Conservation (phyloP, 1,140 invertebrate species). For the Trypoxylus dichotomus region DNA sequence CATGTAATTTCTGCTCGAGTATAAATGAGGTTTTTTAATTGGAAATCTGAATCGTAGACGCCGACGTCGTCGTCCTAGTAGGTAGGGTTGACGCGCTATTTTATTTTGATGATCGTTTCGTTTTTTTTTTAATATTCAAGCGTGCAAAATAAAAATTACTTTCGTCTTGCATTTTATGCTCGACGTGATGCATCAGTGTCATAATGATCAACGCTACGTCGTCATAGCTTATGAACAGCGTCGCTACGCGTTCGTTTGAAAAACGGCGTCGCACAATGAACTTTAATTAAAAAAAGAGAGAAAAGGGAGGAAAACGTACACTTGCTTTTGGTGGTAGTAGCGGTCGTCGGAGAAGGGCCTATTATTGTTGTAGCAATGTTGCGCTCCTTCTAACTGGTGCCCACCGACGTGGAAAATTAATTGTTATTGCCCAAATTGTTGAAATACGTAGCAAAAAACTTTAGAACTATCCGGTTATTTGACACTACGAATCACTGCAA, state of each 20-base stretch:
- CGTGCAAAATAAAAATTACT: not conserved
- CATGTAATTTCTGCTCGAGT: slow-evolving; percentile 50
- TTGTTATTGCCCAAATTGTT: slow-evolving; percentile 5
- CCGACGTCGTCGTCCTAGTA: not conserved
- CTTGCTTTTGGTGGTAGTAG: not conserved
- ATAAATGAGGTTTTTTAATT: slow-evolving; percentile 53
- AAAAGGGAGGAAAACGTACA: not conserved
- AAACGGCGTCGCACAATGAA: not conserved
- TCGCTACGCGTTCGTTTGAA: not conserved
- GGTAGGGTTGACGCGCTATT: slow-evolving; percentile 31
- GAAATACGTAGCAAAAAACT: not conserved
- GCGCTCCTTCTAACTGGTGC: not conserved
- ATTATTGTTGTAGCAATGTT: not conserved
- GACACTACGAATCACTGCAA: not conserved
- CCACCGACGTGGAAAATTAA: not conserved
- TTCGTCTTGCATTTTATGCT: slow-evolving; percentile 7
- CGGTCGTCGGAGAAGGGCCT: not conserved
- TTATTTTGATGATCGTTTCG: slow-evolving; percentile 40
- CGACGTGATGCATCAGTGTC: not conserved
- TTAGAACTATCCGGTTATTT: not conserved
- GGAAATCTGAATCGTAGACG: slow-evolving; percentile 45
- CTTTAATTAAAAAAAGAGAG: not conserved
- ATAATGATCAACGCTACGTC: not conserved
- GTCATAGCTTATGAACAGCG: not conserved
- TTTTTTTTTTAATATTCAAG: slow-evolving; percentile 30